Base-by-base conservation (phyloP, 2,888 invertebrate species). In the Macrosoma leucophasiata region DNA sequence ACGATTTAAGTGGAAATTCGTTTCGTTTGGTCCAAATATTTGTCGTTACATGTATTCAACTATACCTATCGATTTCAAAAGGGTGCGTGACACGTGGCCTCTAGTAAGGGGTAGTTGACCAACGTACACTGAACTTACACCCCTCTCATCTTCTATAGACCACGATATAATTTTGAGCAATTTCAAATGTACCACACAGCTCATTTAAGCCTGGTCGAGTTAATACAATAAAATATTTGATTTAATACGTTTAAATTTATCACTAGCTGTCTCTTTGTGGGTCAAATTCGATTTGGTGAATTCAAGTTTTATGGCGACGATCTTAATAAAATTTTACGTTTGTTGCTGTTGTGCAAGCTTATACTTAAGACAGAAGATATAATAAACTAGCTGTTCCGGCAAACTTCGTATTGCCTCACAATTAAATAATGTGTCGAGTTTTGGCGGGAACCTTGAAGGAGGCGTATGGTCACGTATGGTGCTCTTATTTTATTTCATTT, bases 171-270 rank as follows among this genome's bases (percentile, higher is more conserved):
- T n/a, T n/a, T n/a, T 31, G 10, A 33, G 14, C 36, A 33, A 10
- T 26, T 29, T 13, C 7, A 22, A 36, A 37, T 36, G 31, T 23
- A 11, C 10, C 18, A 13, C 28, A 42, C 12, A 15, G 60, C 7
- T 56, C 66, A 50, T 47, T 2, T 30, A 45, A 61, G 3, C 46
- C 1, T 64, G 65, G 76, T 41, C 33, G 7, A n/a, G 33, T 41
- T 39, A 46, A 19, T 24, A 30, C 43, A 50, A 52, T 55, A 56
- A 62, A 52, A 58, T 63, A 68, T 65, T 71, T 64, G 55, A 61
- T 75, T 72, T 75, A 79, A 78, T 79, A 64, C 69, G 60, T 71
- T 75, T 70, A 65, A 76, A 78, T 81, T 79, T 81, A 81, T 81
- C 64, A 61, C 64, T 43, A 38, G 48, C 50, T 56, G 58, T 65